Evolutionary conservation across 2,113 vertebrate genomes (phyloP), one percentile per base, ranked within the genome.

Genomic region (Percina caprodes): DNA sequence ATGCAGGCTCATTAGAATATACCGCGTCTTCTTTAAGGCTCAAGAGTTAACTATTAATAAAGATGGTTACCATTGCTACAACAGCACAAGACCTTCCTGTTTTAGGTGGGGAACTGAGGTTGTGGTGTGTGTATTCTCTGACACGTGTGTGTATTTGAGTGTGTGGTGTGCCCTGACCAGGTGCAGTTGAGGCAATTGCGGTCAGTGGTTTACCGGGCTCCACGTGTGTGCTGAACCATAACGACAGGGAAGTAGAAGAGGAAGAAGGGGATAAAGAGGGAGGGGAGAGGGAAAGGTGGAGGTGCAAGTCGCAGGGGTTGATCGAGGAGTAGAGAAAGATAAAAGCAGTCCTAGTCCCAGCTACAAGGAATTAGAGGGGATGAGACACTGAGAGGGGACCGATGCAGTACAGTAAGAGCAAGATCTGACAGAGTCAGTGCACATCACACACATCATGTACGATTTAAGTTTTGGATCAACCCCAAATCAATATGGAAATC

Each of bases 221-320:
- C 11, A 16, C 23, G 79, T 48, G 68, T 70, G 49, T 13, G 18
- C 71, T 80, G 80, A 91, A 83, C 85, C 88, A 23, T n/a, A 23
- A 23, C 61, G 33, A 26, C 23, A 6, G 12, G 54, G 71, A 77
- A 73, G 39, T 51, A 48, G 62, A 49, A 33, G 52, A 59, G 75
- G 75, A 69, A 65, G 61, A 0, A 55, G 14, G 21, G 48, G 13
- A 51, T 56, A 61, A 26, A 12, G 60, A n/a, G 59, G 30, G 65
- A 0, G 19, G 2, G 35, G 48, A 6, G 24, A 6, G 3, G 24
- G 33, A 30, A n/a, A 69, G 61, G 60, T 62, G 69, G 67, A 55
- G 39, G 77, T 69, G 48, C 26, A 26, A 54, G 69, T 81, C 67
- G 59, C 2, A 13, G 26, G 21, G 76, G 61, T 33, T 68, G 79